phyloP scores from a whole-genome alignment of 2,888 invertebrate genomes.

The Microctonus hyperodae region DNA sequence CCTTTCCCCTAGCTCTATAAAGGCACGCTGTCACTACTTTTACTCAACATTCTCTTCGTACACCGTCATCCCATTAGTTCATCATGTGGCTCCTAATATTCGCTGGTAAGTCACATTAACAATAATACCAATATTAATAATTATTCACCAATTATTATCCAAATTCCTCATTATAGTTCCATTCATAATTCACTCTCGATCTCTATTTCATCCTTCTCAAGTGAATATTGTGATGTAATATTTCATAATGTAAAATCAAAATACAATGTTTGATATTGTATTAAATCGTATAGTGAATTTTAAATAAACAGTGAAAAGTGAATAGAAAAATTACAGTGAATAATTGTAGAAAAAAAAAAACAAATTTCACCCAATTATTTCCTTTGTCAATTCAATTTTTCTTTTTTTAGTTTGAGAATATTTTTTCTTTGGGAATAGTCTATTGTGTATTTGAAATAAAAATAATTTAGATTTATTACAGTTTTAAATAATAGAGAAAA shows the following conservation, averaged over 20 bases:
- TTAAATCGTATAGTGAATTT: neutral
- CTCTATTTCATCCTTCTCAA: neutral
- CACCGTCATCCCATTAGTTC: conserved; percentile 56
- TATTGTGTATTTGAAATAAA: neutral
- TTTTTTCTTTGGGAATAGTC: neutral
- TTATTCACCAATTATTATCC: neutral
- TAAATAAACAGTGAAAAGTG: conserved; percentile 4
- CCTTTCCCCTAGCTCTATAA: conserved; percentile 62
- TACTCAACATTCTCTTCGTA: conserved; percentile 58
- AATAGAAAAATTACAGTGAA: neutral
- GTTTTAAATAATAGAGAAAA: neutral
- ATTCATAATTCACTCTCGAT: neutral
- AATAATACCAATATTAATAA: neutral
- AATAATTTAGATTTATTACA: neutral
- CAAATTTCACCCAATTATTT: neutral
- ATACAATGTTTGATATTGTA: neutral
- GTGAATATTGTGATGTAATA: neutral
- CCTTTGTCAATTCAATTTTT: neutral
- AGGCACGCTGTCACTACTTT: conserved; percentile 56
- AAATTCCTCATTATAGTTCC: neutral
- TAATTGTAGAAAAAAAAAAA: neutral
- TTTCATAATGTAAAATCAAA: neutral
- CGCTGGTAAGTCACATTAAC: conserved; percentile 55
- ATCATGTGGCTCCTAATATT: conserved; percentile 60
- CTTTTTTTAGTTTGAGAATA: neutral